A percentile compares a stretch with the other conserved stretches of the same genome.
These are phyloP conservation scores for Lepus americanus DNA, from an alignment of 2,113 vertebrate genomes.

Conservation along the genomic window DNA sequence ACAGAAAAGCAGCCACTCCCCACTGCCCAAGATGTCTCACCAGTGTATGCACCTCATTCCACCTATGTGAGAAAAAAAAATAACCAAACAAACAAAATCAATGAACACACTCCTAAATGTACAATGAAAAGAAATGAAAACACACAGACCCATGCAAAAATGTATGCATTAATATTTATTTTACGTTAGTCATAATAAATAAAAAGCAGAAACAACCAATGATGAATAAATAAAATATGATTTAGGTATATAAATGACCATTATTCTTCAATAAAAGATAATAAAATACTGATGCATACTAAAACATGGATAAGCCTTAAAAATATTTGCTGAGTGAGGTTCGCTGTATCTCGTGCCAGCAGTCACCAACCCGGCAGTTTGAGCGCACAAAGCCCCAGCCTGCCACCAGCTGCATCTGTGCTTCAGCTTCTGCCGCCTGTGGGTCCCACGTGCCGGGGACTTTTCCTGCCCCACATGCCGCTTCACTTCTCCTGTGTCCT, in stretches of 20 bases:
- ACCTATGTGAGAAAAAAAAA: slow-evolving; percentile 13
- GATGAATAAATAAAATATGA: background rate
- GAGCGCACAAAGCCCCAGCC: no score
- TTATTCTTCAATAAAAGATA: background rate
- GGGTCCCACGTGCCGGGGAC: no score
- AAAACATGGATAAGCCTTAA: background rate
- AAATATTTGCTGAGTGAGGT: background rate
- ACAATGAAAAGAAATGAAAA: background rate
- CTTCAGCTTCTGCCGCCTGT: no score
- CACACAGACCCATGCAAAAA: background rate
- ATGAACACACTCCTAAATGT: background rate
- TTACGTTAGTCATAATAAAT: background rate
- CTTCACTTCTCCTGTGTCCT: no score
- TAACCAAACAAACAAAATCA: background rate
- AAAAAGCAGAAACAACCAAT: background rate
- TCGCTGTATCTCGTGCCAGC: no score
- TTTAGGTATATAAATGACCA: background rate
- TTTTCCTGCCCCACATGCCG: no score
- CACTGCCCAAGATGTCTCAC: background rate
- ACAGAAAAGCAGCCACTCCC: background rate
- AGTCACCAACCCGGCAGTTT: no score
- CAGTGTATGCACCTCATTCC: background rate
- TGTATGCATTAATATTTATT: background rate
- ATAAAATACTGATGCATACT: background rate
- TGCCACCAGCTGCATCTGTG: no score